A percentile compares a stretch with the other conserved stretches of the same genome.
These are phyloP conservation scores for Pterobdella sp. DNA, from an alignment of 2,888 invertebrate genomes.

Conservation along the genomic window DNA sequence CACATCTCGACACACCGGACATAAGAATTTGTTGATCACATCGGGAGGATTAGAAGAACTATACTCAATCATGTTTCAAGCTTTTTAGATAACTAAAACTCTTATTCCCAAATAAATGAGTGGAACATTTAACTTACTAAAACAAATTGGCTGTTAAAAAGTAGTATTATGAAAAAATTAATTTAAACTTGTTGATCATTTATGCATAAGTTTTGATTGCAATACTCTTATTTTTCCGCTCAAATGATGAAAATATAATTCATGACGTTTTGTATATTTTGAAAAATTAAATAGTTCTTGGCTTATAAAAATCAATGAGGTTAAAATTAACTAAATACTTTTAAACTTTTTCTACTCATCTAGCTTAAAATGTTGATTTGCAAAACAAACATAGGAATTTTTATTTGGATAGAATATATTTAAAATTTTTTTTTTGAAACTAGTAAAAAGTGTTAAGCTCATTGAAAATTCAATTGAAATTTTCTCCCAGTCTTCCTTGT, in stretches of 20 bases:
- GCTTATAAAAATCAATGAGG: no score
- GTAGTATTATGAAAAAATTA: not conserved
- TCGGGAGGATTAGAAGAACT: constrained; percentile 23
- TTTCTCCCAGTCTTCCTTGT: no score
- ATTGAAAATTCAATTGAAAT: no score
- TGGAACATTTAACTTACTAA: not conserved
- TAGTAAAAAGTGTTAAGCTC: no score
- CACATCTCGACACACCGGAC: constrained; percentile 24
- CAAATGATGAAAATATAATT: constrained; percentile 5
- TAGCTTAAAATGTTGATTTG: no score
- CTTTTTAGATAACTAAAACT: not conserved
- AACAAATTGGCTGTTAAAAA: constrained; percentile 5
- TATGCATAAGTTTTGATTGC: not conserved
- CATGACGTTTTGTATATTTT: not conserved
- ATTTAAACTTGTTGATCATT: not conserved
- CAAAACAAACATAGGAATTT: no score
- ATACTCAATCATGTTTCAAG: constrained; percentile 23
- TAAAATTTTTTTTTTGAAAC: no score
- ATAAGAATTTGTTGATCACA: constrained; percentile 11
- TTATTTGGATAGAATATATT: no score
- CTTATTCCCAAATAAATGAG: no score
- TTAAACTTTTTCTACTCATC: no score
- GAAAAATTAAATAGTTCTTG: not conserved
- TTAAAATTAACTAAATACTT: no score
- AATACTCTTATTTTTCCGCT: constrained; percentile 1